These are phyloP conservation scores for Gonioctena quinquepunctata DNA, from an alignment of 1,140 invertebrate genomes.

Conservation along the genomic window DNA sequence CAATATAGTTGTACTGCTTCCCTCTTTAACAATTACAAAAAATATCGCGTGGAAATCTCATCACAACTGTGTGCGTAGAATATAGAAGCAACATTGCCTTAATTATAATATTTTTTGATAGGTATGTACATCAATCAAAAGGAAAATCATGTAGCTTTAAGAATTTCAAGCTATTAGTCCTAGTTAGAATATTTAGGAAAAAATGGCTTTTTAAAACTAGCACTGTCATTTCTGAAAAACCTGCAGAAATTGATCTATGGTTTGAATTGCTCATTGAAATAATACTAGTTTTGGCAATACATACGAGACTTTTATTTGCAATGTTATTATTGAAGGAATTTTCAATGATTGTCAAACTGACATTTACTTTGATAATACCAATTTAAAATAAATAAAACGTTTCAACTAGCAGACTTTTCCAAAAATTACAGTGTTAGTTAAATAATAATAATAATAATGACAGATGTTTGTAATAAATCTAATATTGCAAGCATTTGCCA, in stretches of 20 bases:
- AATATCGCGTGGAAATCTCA: constrained; percentile 8
- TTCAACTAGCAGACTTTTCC: background rate
- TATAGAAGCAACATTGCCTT: constrained; percentile 21
- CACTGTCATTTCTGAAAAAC: background rate
- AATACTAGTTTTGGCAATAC: too few species aligned
- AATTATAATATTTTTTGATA: constrained; percentile 22
- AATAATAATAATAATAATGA: background rate
- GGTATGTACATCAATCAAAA: constrained; percentile 27
- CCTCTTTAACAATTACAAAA: constrained; percentile 11
- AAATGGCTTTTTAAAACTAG: background rate
- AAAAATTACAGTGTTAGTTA: background rate
- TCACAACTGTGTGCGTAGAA: constrained; percentile 19
- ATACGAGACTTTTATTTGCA: too few species aligned
- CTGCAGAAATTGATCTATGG: too few species aligned
- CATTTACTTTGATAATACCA: too few species aligned
- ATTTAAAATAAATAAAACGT: too few species aligned
- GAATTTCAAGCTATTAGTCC: background rate
- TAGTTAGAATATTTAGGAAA: background rate
- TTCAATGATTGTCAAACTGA: too few species aligned
- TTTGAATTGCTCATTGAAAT: too few species aligned
- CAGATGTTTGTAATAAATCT: background rate
- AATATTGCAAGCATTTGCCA: background rate
- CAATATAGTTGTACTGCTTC: too few species aligned
- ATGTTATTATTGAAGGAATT: too few species aligned
- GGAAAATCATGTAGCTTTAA: background rate